Evolutionary conservation across 2,888 invertebrate genomes (phyloP).

Genomic region (Hemaris fuciformis): DNA sequence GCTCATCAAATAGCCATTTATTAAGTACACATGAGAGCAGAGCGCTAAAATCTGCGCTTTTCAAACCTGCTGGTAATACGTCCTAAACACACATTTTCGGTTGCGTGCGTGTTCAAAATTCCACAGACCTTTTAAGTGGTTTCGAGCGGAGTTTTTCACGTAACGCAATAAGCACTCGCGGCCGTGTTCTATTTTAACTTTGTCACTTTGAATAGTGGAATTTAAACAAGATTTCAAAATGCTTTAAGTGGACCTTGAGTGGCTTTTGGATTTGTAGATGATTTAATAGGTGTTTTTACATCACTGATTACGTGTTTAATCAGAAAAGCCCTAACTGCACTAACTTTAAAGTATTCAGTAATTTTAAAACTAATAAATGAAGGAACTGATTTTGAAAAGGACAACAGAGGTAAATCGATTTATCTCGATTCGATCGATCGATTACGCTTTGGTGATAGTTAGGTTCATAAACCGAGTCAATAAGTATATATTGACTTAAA

Average conservation of each 20-base stretch:
- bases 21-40: background rate
- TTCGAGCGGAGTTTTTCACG: slow-evolving; percentile 33
- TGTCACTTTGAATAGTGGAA: slow-evolving; percentile 20
- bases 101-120: slow-evolving; percentile 30
- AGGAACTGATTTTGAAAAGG: no score
- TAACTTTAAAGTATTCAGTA: no score
- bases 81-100: slow-evolving; percentile 33
- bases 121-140: slow-evolving; percentile 34
- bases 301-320: background rate
- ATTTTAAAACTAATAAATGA: no score
- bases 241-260: background rate
- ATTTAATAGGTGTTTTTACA: background rate
- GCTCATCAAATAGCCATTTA: background rate
- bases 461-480: no score
- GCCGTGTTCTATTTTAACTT: slow-evolving; percentile 22
- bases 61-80: slow-evolving; percentile 14
- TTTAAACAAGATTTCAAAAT: background rate
- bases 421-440: no score
- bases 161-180: slow-evolving; percentile 27
- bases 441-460: no score
- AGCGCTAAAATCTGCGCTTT: slow-evolving; percentile 17
- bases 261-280: background rate
- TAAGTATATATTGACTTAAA: no score
- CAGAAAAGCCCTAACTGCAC: no score
- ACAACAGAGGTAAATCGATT: no score